phyloP scores from a whole-genome alignment of 2,113 vertebrate species.

The Orientallactaga bullata region DNA sequence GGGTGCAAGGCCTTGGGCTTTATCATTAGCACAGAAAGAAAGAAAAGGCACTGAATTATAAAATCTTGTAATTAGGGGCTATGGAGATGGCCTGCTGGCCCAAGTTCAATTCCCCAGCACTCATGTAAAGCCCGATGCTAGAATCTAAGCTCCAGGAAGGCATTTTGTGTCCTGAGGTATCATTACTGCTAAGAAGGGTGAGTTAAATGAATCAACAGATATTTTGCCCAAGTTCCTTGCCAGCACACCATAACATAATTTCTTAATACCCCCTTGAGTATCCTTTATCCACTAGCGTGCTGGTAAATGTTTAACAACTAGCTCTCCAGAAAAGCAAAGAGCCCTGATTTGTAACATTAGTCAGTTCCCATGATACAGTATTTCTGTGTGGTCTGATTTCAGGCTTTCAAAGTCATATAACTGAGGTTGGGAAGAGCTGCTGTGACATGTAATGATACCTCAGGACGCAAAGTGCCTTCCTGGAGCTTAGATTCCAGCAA shows the following conservation, averaged over 20 bases:
- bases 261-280: background rate
- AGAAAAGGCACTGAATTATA: background rate
- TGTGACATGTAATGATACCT: background rate
- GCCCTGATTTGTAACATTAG: background rate
- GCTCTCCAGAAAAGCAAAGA: background rate
- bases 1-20: too few relatives aligned
- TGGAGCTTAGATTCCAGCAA: background rate
- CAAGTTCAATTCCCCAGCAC: too few relatives aligned
- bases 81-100: too few relatives aligned
- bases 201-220: background rate
- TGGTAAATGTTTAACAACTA: background rate
- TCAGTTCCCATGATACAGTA: background rate
- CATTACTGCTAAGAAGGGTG: background rate
- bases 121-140: too few relatives aligned
- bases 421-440: background rate
- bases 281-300: background rate
- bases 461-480: slow-evolving; percentile 17
- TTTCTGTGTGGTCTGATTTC: background rate
- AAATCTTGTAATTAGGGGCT: background rate
- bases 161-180: too few relatives aligned
- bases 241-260: too few relatives aligned
- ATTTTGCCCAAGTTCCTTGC: background rate
- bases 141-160: too few relatives aligned
- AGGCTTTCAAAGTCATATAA: background rate
- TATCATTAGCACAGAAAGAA: too few relatives aligned